These are phyloP conservation scores for Fissipunctia ypsillon DNA, from an alignment of 2,888 invertebrate species.

Conservation along the genomic window DNA sequence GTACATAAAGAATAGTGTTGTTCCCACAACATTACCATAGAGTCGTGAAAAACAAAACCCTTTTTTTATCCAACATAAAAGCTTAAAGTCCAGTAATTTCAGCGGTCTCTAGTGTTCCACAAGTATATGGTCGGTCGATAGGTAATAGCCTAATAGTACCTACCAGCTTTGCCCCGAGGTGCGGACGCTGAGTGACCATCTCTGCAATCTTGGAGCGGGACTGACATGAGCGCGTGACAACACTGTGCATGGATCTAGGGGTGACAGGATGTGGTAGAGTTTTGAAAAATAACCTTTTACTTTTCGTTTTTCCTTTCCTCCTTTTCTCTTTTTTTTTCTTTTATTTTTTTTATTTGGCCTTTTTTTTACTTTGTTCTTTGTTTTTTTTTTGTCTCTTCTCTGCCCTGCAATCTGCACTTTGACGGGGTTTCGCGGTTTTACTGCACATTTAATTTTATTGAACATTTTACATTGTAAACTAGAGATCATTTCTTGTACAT, in stretches of 20 bases:
- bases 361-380: too few relatives aligned
- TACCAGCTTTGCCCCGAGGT: constrained; percentile 63
- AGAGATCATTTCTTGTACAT: too few relatives aligned
- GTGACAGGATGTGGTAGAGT: constrained; percentile 26
- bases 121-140: constrained; percentile 43
- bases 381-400: too few relatives aligned
- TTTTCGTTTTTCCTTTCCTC: too few relatives aligned
- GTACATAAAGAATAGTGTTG: not conserved
- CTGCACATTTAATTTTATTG: too few relatives aligned
- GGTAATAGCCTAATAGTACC: constrained; percentile 61
- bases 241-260: constrained; percentile 21
- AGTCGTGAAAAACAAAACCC: constrained; percentile 12
- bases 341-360: too few relatives aligned
- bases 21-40: constrained; percentile 6
- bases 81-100: constrained; percentile 29
- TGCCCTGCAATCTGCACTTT: too few relatives aligned
- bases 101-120: constrained; percentile 22
- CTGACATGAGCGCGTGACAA: constrained; percentile 67
- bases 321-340: too few relatives aligned
- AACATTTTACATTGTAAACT: too few relatives aligned
- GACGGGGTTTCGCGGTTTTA: too few relatives aligned
- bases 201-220: constrained; percentile 56
- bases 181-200: constrained; percentile 65
- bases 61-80: constrained; percentile 21
- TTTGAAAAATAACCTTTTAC: not conserved